phyloP scores from a whole-genome alignment of 1,140 invertebrate genomes.

The Battus philenor region DNA sequence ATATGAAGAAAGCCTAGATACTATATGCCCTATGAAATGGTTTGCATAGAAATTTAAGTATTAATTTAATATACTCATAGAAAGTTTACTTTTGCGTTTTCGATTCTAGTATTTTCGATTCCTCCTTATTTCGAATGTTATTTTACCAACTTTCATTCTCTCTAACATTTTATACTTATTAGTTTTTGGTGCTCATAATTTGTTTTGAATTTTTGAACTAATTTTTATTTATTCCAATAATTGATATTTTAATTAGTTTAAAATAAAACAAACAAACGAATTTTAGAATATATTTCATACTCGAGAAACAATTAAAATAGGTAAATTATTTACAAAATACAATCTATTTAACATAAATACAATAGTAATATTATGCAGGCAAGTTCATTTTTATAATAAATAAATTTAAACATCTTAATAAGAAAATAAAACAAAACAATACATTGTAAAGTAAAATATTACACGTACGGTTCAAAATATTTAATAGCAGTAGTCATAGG shows the following conservation, averaged over 20 bases:
- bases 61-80: no score
- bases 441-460: conserved; percentile 35
- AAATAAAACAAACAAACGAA: conserved; percentile 32
- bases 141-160: no score
- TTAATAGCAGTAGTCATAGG: conserved; percentile 75
- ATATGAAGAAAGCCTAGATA: no score
- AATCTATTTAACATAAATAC: conserved; percentile 50
- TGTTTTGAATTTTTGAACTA: no score
- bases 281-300: conserved; percentile 46
- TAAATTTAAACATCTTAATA: conserved; percentile 52
- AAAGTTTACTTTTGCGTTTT: no score
- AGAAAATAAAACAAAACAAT: conserved; percentile 25
- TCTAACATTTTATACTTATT: no score
- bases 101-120: no score
- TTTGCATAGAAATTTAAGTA: no score
- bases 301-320: conserved; percentile 41
- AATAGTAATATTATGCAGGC: conserved; percentile 66
- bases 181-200: no score
- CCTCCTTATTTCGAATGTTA: no score
- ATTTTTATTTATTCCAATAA: no score
- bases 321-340: conserved; percentile 59
- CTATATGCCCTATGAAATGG: no score
- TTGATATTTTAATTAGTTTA: neutral
- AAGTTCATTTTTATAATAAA: conserved; percentile 74
- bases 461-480: conserved; percentile 75